phyloP scores from a whole-genome alignment of 1,140 invertebrate species.

The Cydia strobilella region DNA sequence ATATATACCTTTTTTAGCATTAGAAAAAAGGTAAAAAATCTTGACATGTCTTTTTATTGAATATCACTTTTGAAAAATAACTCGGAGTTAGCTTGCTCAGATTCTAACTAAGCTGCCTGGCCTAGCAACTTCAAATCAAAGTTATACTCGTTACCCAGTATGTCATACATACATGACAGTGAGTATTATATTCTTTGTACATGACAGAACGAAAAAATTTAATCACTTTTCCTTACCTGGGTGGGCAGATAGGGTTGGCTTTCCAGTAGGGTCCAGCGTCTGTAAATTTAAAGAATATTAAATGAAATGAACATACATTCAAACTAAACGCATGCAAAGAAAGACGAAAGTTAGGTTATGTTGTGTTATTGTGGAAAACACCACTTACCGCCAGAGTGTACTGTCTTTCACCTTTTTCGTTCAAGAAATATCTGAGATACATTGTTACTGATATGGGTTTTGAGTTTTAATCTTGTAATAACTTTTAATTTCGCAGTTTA shows the following conservation, averaged over 20 bases:
- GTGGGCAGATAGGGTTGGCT: constrained; percentile 93
- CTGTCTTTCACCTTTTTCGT: constrained; percentile 85
- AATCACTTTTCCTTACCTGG: constrained; percentile 81
- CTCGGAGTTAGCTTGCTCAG: too few species aligned
- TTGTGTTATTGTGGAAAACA: constrained; percentile 1
- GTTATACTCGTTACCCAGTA: background rate
- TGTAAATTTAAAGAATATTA: constrained; percentile 74
- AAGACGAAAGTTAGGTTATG: constrained; percentile 8
- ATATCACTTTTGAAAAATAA: too few species aligned
- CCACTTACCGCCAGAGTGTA: constrained; percentile 86
- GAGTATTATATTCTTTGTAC: too few species aligned
- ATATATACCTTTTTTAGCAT: too few species aligned
- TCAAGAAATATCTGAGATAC: constrained; percentile 89
- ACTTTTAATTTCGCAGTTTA: background rate
- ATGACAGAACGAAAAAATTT: too few species aligned
- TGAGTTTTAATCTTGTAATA: background rate
- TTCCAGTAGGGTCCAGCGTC: constrained; percentile 87
- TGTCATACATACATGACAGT: background rate
- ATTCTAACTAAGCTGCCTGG: too few species aligned
- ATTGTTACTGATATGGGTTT: constrained; percentile 67
- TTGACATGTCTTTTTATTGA: too few species aligned
- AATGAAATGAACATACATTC: constrained; percentile 30
- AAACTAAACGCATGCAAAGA: constrained; percentile 31
- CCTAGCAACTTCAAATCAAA: background rate
- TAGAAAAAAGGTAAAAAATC: too few species aligned